A percentile compares a stretch with the other conserved stretches of the same genome.
Conservation (phyloP, 2,113 vertebrate genomes). For the Petroica traversi region DNA sequence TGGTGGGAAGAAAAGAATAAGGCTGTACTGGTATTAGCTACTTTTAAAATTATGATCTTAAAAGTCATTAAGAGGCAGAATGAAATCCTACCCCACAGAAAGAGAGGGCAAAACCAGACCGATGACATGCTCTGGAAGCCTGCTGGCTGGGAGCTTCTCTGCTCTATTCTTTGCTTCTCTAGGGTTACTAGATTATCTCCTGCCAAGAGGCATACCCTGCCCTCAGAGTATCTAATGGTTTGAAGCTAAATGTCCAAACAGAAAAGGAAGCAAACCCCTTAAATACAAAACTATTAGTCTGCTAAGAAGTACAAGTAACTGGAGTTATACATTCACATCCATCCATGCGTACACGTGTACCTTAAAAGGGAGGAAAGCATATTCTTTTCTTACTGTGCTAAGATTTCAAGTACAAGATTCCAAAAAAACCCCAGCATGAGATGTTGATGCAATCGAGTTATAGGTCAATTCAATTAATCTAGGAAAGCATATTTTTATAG, state of each 20-base stretch:
- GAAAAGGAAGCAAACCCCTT: not conserved
- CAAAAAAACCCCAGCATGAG: not conserved
- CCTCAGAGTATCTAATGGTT: not conserved
- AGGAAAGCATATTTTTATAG: conserved; percentile 20
- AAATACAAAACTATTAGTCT: not conserved
- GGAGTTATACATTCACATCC: not conserved
- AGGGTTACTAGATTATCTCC: not conserved
- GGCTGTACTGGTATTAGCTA: not conserved
- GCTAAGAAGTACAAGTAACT: not conserved
- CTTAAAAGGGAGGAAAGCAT: not conserved
- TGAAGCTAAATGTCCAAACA: not conserved
- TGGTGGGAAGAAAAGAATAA: not conserved
- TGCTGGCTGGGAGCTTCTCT: not conserved
- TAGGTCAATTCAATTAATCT: conserved; percentile 22
- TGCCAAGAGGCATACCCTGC: not conserved
- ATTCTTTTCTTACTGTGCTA: not conserved
- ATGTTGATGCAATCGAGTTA: not conserved
- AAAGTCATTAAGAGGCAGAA: not conserved
- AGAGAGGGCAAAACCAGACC: not conserved
- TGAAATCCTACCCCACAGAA: not conserved
- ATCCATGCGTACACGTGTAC: not conserved
- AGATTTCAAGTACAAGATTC: not conserved
- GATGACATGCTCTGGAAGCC: not conserved
- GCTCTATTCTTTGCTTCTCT: not conserved
- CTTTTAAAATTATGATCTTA: not conserved